Conservation (phyloP, 2,113 vertebrate species). For the Scortum barcoo region DNA sequence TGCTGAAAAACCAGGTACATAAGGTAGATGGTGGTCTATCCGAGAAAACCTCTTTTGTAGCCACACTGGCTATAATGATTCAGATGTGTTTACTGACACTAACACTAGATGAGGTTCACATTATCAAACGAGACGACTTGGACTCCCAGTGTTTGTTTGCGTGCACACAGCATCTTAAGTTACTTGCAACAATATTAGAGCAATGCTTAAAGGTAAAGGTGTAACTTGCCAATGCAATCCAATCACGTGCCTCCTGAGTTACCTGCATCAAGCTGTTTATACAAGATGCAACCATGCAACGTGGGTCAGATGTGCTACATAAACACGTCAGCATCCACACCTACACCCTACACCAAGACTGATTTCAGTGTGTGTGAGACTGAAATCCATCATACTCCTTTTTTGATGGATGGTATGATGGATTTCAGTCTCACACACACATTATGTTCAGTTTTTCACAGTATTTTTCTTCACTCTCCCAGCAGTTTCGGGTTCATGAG, state of each 20-base stretch:
- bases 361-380: no score
- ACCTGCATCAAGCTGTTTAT: slow-evolving; percentile 8
- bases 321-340: neutral
- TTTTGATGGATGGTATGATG: no score
- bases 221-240: neutral
- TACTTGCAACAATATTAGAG: neutral
- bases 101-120: no score
- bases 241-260: neutral
- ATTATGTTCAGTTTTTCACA: neutral
- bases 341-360: neutral
- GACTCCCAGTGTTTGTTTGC: neutral
- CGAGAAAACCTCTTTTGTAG: neutral
- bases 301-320: neutral
- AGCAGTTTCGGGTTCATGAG: no score
- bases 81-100: slow-evolving; percentile 2
- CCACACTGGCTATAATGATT: neutral
- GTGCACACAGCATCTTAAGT: neutral
- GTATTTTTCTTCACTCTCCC: neutral
- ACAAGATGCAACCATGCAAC: neutral
- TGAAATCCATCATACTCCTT: no score
- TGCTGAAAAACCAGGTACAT: slow-evolving; percentile 5
- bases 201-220: neutral
- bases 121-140: neutral
- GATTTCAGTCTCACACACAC: neutral
- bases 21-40: neutral